These are phyloP conservation scores for Halcyon malimbica DNA, from an alignment of 2,113 vertebrate genomes.

Conservation along the genomic window DNA sequence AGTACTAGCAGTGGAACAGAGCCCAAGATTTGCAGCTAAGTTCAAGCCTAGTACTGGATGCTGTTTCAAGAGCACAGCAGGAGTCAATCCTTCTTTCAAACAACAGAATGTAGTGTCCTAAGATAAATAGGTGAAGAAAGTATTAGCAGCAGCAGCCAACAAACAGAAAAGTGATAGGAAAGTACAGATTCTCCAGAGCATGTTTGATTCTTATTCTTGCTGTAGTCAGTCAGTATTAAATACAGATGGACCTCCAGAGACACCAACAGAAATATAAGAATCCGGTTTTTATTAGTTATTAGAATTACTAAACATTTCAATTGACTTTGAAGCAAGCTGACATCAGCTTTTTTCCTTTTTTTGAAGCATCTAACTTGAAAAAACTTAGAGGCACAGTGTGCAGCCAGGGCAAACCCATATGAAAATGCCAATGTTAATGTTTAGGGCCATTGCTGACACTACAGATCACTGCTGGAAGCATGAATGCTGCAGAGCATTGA, in stretches of 20 bases:
- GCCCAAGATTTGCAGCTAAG: neutral
- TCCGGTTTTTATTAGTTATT: accelerated
- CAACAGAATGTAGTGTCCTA: neutral
- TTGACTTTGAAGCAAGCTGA: neutral
- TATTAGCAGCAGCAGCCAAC: neutral
- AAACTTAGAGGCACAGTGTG: neutral
- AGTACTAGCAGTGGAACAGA: neutral
- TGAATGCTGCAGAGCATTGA: neutral
- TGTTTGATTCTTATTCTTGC: neutral
- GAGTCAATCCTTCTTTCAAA: neutral
- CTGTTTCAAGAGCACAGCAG: neutral
- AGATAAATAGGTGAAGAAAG: neutral
- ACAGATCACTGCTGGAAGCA: neutral
- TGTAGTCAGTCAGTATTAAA: neutral
- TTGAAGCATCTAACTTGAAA: neutral
- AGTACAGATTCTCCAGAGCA: neutral
- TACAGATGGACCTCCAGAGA: neutral
- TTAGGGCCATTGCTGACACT: neutral
- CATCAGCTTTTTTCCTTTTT: neutral
- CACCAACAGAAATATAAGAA: neutral
- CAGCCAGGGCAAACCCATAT: neutral
- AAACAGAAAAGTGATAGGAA: neutral
- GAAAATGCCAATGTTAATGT: neutral
- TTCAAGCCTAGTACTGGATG: neutral
- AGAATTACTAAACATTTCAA: neutral